Base-by-base conservation (phyloP, 2,888 invertebrate species). In the Netelia melanura region DNA sequence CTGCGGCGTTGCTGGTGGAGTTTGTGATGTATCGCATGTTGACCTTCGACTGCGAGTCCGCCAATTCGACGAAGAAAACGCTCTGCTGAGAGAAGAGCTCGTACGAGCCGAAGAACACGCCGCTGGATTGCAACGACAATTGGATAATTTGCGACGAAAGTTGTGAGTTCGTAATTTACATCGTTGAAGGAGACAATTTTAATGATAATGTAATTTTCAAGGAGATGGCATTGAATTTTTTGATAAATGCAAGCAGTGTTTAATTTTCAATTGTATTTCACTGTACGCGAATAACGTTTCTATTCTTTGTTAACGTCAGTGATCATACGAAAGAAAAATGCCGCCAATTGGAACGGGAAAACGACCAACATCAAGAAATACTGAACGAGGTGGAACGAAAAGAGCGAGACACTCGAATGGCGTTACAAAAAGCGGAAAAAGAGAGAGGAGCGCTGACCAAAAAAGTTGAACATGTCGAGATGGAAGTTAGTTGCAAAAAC, bases 61-160 rank as follows among this genome's bases (percentile, higher is more conserved):
- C 56, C 86, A 86, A 30, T 88, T 84, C 68, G 89, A 88, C 71
- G 89, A 90, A 67, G 89, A 91, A 30, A 90, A 86, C 38, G 58
- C 85, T 8, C 72, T 52, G 71, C 77, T 91, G 6, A 88, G 86
- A 25, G 90, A 90, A 48, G 89, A 90, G 56, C 77, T 90, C 52
- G 58, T 77, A 10, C 83, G 83, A 14, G 48, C 87, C 11, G 89
- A 91, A 64, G 90, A 91, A 30, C 76, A 83, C 9, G 84, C 85
- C n/a, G 56, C 64, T 30, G 68, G 48, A 58, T 78, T 87, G 23
- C 86, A 86, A 14, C 77, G 81, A 64, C 83, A 87, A 72, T 67
- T 86, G 54, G 81, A 86, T 23, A 75, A 81, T 48, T 58, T 87
- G 8, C 86, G 86, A 25, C 84, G 79, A 61, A 85, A 83, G 58